Evolutionary conservation across 2,888 invertebrate species (phyloP).

Genomic region (Abrostola triplasia): DNA sequence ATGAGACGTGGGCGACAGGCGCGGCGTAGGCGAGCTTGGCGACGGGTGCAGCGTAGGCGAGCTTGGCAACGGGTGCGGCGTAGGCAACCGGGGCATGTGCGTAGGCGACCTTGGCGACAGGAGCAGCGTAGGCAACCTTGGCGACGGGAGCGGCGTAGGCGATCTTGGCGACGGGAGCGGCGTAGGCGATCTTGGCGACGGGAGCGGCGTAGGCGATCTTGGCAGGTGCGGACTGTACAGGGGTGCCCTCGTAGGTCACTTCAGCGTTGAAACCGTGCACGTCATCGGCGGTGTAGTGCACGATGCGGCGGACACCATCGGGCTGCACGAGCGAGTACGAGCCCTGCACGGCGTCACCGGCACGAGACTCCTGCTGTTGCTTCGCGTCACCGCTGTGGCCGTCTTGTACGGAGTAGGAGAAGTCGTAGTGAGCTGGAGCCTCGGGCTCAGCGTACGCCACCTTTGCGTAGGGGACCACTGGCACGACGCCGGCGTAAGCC

Average conservation of each 20-base stretch:
- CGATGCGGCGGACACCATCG: slow-evolving; percentile 81
- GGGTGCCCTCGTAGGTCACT: slow-evolving; percentile 81
- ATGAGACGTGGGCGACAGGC: slow-evolving; percentile 39
- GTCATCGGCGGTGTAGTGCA: slow-evolving; percentile 82
- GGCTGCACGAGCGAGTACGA: slow-evolving; percentile 85
- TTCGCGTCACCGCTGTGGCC: slow-evolving; percentile 81
- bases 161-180: slow-evolving; percentile 63
- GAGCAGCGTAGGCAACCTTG: slow-evolving; percentile 59
- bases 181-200: slow-evolving; percentile 60
- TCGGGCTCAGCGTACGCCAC: slow-evolving; percentile 74
- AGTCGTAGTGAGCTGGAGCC: slow-evolving; percentile 81
- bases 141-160: slow-evolving; percentile 65
- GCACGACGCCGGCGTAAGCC: slow-evolving; percentile 60
- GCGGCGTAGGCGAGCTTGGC: slow-evolving; percentile 60
- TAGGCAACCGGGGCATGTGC: slow-evolving; percentile 53
- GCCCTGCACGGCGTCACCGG: slow-evolving; percentile 81
- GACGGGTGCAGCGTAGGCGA: slow-evolving; percentile 53
- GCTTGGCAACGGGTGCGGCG: slow-evolving; percentile 53
- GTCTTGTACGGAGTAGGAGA: slow-evolving; percentile 82
- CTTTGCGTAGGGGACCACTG: slow-evolving; percentile 69
- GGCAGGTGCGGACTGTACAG: slow-evolving; percentile 63
- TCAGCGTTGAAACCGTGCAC: slow-evolving; percentile 82
- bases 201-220: slow-evolving; percentile 63
- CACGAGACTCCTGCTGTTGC: slow-evolving; percentile 81
- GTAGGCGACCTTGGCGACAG: slow-evolving; percentile 44